Conservation (phyloP, 1,140 invertebrate genomes). For the Spodoptera litura region DNA sequence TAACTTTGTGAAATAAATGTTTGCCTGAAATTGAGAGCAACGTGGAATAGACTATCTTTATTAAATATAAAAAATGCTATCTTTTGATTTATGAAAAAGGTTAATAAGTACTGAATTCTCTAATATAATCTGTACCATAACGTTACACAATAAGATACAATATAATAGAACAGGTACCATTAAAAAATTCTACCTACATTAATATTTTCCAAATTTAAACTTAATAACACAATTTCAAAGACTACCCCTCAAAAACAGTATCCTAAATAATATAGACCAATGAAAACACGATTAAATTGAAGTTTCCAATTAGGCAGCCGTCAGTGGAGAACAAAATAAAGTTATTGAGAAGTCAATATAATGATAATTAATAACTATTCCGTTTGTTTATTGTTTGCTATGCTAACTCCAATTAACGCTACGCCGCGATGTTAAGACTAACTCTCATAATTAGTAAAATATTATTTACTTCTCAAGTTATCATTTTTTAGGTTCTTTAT, state of each 20-base stretch:
- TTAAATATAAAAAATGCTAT: too few relatives aligned
- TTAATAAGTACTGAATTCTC: too few relatives aligned
- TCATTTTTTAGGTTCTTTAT: too few relatives aligned
- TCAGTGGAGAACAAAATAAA: neutral
- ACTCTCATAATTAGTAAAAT: conserved; percentile 30
- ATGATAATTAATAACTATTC: conserved; percentile 8
- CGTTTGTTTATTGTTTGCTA: neutral
- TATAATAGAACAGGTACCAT: too few relatives aligned
- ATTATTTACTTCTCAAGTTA: too few relatives aligned
- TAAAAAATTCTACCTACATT: too few relatives aligned
- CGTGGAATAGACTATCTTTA: neutral
- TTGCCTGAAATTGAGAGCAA: neutral
- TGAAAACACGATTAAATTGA: conserved; percentile 8
- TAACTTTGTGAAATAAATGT: neutral
- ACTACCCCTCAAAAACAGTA: neutral
- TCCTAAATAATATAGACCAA: neutral
- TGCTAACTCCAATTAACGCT: neutral
- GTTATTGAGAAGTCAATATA: conserved; percentile 22
- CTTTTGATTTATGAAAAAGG: too few relatives aligned
- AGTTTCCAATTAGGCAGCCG: conserved; percentile 19
- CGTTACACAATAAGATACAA: too few relatives aligned
- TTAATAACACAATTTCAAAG: too few relatives aligned
- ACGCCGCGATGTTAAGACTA: neutral
- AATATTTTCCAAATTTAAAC: too few relatives aligned
- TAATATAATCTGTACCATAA: too few relatives aligned